Evolutionary conservation across 2,797 vertebrate species (phyloP), one percentile per base, ranked within the genome.

Genomic region (Anguilla marmorata): DNA sequence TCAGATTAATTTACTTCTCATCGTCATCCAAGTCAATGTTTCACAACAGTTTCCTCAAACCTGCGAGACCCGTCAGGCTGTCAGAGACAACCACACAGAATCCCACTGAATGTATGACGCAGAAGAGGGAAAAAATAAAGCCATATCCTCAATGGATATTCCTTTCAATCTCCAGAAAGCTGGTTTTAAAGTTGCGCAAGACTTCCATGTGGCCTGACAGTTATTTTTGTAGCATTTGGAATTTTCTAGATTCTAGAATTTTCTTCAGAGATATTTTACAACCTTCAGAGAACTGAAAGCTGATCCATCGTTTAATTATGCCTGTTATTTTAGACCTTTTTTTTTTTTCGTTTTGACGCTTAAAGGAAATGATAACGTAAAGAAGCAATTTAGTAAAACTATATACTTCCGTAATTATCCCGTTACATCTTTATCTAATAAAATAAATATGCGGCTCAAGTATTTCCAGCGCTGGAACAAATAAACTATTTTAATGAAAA

Each of bases 311-410:
- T 82, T 82, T 82, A 82, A 82, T 82, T 50, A 48, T 24, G 24
- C 41, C 79, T 82, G 79, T 82, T 82, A 82, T 82, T 82, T 82
- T 82, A 50, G 50, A n/a, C 41, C 37, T 24, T 66, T 66, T 66
- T 79, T 33, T 50, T 24, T n/a, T 16, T 9, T 8, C 14, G 0
- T 14, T n/a, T 91, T 89, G 92, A 90, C 89, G 89, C 90, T 58
- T 52, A 90, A 91, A 91, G 93, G 92, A 93, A 92, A 91, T 91
- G 91, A 92, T 93, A 91, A 90, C 90, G 93, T 92, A 91, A 93
- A 93, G 92, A 19, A 27, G 90, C 88, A 82, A 82, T 72, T 88
- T 87, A 84, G 92, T 92, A 93, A 92, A 91, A 91, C 88, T 91
- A 92, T 91, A 93, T 66, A 89, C 93, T 93, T 94, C 91, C 91